Conservation (phyloP, 2,888 invertebrate genomes). For the Napeogenes inachia region DNA sequence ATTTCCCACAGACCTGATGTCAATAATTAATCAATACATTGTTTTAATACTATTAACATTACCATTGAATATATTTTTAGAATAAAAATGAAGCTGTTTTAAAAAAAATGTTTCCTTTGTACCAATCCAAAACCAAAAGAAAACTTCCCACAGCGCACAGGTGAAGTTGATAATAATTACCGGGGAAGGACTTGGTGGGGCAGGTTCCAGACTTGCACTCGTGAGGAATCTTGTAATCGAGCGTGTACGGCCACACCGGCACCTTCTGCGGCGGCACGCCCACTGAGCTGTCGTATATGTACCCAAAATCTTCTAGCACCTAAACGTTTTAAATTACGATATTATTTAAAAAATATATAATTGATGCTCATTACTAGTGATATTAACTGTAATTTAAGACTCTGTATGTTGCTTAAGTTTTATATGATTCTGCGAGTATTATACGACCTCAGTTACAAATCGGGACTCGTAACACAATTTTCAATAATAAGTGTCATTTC, state of each 20-base stretch:
- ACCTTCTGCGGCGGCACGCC: slow-evolving; percentile 87
- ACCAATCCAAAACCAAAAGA: neutral
- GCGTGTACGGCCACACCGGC: slow-evolving; percentile 96
- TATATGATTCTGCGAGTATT: no score
- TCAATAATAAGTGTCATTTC: no score
- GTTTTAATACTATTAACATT: neutral
- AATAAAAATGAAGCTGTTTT: slow-evolving; percentile 4
- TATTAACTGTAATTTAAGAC: no score
- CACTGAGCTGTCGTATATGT: slow-evolving; percentile 94
- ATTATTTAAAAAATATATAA: neutral
- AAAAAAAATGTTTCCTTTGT: neutral
- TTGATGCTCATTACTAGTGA: no score
- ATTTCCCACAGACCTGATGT: slow-evolving; percentile 90
- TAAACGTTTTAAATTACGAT: slow-evolving; percentile 42
- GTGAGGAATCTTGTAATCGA: slow-evolving; percentile 94
- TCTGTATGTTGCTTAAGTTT: no score
- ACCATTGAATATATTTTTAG: neutral
- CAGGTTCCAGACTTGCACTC: slow-evolving; percentile 96
- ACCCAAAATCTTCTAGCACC: slow-evolving; percentile 94
- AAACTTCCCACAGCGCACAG: neutral
- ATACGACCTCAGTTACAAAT: no score
- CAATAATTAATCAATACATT: slow-evolving; percentile 17
- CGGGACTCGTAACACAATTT: no score
- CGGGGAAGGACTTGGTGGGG: slow-evolving; percentile 91
- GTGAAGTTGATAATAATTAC: slow-evolving; percentile 55